These are phyloP conservation scores for Drosophila repleta DNA, from an alignment of 1,140 invertebrate genomes.

Conservation along the genomic window DNA sequence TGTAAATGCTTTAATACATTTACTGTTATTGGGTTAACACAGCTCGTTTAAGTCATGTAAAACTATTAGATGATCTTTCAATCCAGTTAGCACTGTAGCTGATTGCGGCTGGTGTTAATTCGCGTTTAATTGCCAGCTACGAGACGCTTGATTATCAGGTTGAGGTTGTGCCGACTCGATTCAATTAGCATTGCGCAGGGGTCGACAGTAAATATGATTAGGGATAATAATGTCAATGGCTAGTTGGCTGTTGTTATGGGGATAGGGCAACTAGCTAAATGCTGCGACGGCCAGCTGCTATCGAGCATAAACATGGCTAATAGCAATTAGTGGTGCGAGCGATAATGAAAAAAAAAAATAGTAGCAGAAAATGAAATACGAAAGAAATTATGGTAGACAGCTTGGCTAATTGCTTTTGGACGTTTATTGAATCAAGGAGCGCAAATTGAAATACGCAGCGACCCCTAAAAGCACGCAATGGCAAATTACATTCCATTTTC, in stretches of 20 bases:
- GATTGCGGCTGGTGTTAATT: conserved; percentile 46
- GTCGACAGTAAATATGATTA: conserved; percentile 60
- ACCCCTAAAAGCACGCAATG: conserved; percentile 47
- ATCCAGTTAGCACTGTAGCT: conserved; percentile 1
- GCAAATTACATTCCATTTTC: conserved; percentile 52
- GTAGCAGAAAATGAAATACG: conserved; percentile 32
- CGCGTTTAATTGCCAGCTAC: conserved; percentile 53
- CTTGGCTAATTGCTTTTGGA: conserved; percentile 72
- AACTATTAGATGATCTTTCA: not conserved
- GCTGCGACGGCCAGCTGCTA: not conserved
- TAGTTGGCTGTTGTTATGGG: conserved; percentile 42
- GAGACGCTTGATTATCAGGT: conserved; percentile 44
- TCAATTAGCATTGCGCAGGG: conserved; percentile 56
- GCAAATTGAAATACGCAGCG: conserved; percentile 53
- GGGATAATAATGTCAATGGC: conserved; percentile 65
- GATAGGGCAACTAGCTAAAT: conserved; percentile 30
- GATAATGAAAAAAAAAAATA: not conserved
- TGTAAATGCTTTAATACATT: too few relatives aligned
- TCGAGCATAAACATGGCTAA: conserved; percentile 64
- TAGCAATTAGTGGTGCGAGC: conserved; percentile 64
- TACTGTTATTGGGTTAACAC: too few relatives aligned
- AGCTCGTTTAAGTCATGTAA: too few relatives aligned
- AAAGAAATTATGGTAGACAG: conserved; percentile 66
- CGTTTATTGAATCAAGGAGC: conserved; percentile 68
- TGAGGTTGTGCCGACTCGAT: conserved; percentile 22